phyloP scores from a whole-genome alignment of 1,140 invertebrate genomes.

The Drosophila lacertosa region DNA sequence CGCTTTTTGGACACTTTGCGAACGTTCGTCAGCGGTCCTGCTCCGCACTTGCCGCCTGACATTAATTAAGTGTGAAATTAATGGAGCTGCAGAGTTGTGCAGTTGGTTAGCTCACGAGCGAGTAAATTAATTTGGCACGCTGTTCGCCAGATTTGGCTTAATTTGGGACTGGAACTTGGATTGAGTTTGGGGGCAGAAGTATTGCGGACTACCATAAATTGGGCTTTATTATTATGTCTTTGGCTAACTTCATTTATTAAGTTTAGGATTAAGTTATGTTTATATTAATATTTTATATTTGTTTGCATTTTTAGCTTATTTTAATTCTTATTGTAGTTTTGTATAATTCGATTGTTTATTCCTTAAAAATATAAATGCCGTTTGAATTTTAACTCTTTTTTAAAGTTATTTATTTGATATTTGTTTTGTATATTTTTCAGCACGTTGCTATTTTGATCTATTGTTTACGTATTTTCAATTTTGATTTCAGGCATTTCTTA shows the following conservation, averaged over 20 bases:
- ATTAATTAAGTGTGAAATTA: slow-evolving; percentile 79
- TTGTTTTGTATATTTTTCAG: slow-evolving; percentile 6
- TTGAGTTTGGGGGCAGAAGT: background rate
- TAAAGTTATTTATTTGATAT: slow-evolving; percentile 15
- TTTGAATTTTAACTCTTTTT: background rate
- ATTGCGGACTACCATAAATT: background rate
- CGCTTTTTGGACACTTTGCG: slow-evolving; percentile 46
- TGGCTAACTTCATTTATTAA: background rate
- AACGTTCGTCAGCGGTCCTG: slow-evolving; percentile 15
- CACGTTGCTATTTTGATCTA: slow-evolving; percentile 5
- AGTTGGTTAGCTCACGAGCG: slow-evolving; percentile 7
- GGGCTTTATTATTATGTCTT: slow-evolving; percentile 15
- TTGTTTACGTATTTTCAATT: slow-evolving; percentile 9
- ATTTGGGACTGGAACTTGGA: slow-evolving; percentile 6
- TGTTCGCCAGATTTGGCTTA: slow-evolving; percentile 38
- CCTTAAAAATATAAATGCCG: background rate
- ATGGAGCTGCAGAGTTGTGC: slow-evolving; percentile 39
- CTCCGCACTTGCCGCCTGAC: slow-evolving; percentile 42
- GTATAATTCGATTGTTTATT: background rate
- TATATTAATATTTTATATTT: background rate
- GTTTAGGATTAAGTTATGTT: background rate
- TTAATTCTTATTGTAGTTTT: background rate
- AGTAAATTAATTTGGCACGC: slow-evolving; percentile 44
- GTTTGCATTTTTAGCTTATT: background rate
- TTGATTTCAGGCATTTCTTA: slow-evolving; percentile 1